Evolutionary conservation across 1,140 invertebrate genomes (phyloP).

Genomic region (Orchesella cincta): DNA sequence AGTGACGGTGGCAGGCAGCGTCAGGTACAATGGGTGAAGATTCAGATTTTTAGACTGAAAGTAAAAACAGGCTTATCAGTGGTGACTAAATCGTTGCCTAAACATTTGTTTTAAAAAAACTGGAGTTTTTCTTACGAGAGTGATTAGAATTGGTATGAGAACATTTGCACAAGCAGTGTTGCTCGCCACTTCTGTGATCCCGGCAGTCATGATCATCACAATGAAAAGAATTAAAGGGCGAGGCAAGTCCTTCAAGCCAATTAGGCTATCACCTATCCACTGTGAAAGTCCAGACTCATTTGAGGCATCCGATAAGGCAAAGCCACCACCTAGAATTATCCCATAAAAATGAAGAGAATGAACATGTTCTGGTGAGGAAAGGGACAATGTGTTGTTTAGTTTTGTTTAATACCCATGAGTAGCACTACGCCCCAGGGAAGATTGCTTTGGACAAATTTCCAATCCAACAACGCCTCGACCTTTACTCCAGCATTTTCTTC

Average conservation of each 20-base stretch:
- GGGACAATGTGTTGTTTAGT: not conserved
- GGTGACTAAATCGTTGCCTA: not conserved
- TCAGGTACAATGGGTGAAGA: constrained; percentile 80
- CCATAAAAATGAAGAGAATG: not conserved
- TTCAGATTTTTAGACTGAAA: constrained; percentile 64
- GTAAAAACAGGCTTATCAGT: constrained; percentile 33
- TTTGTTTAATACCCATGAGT: constrained; percentile 40
- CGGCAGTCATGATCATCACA: constrained; percentile 58
- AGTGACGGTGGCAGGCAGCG: constrained; percentile 76
- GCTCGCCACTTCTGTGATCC: constrained; percentile 78
- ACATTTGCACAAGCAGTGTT: constrained; percentile 81
- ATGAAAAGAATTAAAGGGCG: constrained; percentile 55
- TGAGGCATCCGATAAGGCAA: constrained; percentile 81
- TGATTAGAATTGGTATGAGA: constrained; percentile 74
- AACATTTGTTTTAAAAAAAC: not conserved
- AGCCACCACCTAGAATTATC: constrained; percentile 83
- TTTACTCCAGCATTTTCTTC: constrained; percentile 3
- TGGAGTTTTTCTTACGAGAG: constrained; percentile 64
- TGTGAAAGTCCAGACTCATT: constrained; percentile 73
- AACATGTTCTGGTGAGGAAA: not conserved
- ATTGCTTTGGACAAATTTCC: constrained; percentile 74
- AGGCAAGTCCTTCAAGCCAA: constrained; percentile 54
- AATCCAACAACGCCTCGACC: constrained; percentile 67
- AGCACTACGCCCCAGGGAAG: constrained; percentile 69
- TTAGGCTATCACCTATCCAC: constrained; percentile 67